Percentiles rank a stretch among this genome's conserved stretches.
Conservation (phyloP, 2,888 invertebrate genomes). For the Teinopalpus imperialis region DNA sequence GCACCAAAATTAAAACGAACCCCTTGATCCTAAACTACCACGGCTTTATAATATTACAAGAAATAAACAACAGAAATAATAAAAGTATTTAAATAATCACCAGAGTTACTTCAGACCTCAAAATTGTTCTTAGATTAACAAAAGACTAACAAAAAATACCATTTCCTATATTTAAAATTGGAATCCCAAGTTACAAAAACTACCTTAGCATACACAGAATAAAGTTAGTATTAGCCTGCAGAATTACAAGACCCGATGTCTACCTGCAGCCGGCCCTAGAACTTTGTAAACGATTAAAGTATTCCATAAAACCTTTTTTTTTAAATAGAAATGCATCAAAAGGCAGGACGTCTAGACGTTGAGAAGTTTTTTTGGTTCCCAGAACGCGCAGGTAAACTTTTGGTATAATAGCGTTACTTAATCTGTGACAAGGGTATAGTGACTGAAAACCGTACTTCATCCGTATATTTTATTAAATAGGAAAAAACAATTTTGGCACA, state of each 20-base stretch:
- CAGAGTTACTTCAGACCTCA: not conserved
- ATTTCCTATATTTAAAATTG: slow-evolving; percentile 30
- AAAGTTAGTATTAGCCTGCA: slow-evolving; percentile 51
- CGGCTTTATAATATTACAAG: too few species aligned
- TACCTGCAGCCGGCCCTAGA: slow-evolving; percentile 75
- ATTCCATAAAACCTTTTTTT: slow-evolving; percentile 68
- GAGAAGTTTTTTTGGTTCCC: slow-evolving; percentile 62
- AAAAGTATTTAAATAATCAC: not conserved
- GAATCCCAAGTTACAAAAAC: slow-evolving; percentile 43
- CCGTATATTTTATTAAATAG: slow-evolving; percentile 21
- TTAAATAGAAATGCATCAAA: slow-evolving; percentile 69
- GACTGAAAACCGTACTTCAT: slow-evolving; percentile 11
- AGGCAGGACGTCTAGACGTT: slow-evolving; percentile 78
- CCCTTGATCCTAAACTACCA: too few species aligned
- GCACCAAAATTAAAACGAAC: too few species aligned
- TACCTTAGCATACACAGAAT: slow-evolving; percentile 52
- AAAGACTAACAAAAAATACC: slow-evolving; percentile 37
- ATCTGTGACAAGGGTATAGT: not conserved
- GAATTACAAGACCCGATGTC: slow-evolving; percentile 39
- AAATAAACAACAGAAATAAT: too few species aligned
- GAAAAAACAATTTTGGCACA: slow-evolving; percentile 24
- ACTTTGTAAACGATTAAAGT: slow-evolving; percentile 60
- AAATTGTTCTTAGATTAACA: slow-evolving; percentile 18
- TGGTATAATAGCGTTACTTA: slow-evolving; percentile 35
- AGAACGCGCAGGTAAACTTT: slow-evolving; percentile 70